These are phyloP conservation scores for Allygus modestus DNA, from an alignment of 2,888 invertebrate genomes.

Conservation along the genomic window DNA sequence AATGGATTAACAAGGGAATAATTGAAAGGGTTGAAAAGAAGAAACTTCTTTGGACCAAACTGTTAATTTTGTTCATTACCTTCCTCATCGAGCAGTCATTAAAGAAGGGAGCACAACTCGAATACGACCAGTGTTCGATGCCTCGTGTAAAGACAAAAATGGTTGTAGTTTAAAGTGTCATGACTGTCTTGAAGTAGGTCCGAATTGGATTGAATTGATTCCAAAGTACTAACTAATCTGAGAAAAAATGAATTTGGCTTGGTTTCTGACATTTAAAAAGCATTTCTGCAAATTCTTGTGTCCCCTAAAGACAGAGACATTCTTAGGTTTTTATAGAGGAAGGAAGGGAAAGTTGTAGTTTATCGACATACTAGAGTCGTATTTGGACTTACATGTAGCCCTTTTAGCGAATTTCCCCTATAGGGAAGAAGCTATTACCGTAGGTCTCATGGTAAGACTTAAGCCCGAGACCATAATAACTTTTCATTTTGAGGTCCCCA, in stretches of 20 bases:
- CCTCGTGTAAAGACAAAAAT: conserved; percentile 17
- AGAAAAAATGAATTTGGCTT: conserved; percentile 67
- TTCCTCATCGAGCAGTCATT: background rate
- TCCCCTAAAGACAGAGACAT: conserved; percentile 44
- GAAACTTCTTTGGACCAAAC: background rate
- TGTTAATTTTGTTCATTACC: background rate
- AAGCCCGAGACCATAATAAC: no score
- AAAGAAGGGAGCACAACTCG: conserved; percentile 14
- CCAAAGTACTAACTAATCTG: conserved; percentile 67
- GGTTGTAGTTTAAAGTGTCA: conserved; percentile 67
- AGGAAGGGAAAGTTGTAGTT: conserved; percentile 36
- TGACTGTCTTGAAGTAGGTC: conserved; percentile 68
- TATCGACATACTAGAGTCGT: conserved; percentile 55
- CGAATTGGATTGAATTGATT: conserved; percentile 69
- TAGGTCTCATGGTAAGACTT: no score
- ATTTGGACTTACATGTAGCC: conserved; percentile 5
- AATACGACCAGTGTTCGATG: conserved; percentile 22
- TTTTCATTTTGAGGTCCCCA: no score
- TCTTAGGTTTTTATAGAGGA: conserved; percentile 58
- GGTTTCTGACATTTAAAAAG: conserved; percentile 67
- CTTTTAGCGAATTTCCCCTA: no score
- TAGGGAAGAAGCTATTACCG: no score
- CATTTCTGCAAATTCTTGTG: conserved; percentile 67
- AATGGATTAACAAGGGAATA: background rate
- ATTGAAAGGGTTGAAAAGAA: background rate